Conservation (phyloP, 1,140 invertebrate genomes). For the Pseudomyrmex concolor region DNA sequence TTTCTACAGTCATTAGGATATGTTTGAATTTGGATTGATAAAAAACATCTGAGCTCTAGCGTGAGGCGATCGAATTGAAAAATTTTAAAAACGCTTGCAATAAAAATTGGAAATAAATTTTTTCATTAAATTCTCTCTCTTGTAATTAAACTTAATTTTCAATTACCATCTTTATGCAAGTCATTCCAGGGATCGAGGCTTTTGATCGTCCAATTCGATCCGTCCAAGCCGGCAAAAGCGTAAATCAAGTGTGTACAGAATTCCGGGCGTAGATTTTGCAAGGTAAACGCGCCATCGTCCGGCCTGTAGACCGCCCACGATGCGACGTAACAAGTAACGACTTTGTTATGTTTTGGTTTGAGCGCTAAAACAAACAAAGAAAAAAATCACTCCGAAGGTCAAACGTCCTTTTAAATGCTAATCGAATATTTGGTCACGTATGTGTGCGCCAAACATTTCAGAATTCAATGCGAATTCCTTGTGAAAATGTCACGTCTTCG, state of each 20-base stretch:
- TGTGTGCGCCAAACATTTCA: too few relatives aligned
- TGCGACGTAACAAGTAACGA: conserved; percentile 92
- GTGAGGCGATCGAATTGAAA: background rate
- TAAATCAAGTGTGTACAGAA: conserved; percentile 96
- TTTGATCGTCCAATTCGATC: conserved; percentile 87
- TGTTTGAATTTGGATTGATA: conserved; percentile 1
- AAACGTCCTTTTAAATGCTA: too few relatives aligned
- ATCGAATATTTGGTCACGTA: too few relatives aligned
- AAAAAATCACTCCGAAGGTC: too few relatives aligned
- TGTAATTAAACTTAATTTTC: background rate
- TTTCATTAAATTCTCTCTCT: conserved; percentile 18
- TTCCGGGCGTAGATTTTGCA: conserved; percentile 90
- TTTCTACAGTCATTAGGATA: conserved; percentile 68
- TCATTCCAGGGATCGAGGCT: conserved; percentile 91
- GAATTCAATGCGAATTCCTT: background rate
- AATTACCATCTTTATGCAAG: conserved; percentile 88
- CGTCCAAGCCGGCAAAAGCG: conserved; percentile 93
- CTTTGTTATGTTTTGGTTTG: conserved; percentile 83
- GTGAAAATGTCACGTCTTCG: conserved; percentile 49
- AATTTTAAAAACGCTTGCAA: too few relatives aligned
- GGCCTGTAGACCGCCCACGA: conserved; percentile 92
- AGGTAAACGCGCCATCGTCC: conserved; percentile 87
- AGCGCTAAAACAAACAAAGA: conserved; percentile 27
- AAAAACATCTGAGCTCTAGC: too few relatives aligned
- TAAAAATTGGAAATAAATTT: background rate